Conservation (phyloP, 2,888 invertebrate species). For the Temnothorax ravouxi region DNA sequence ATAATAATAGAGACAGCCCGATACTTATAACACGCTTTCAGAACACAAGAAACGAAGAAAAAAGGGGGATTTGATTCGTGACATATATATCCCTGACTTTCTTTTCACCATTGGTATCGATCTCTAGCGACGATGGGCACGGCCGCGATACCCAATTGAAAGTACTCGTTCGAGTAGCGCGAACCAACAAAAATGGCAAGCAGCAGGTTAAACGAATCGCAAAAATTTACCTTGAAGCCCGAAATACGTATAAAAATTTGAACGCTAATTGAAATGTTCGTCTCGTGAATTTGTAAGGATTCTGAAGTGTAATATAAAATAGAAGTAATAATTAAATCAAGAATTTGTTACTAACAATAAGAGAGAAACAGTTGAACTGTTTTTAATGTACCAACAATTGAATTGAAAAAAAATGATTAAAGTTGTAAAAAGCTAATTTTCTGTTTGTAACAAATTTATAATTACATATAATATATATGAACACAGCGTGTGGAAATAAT, state of each 20-base stretch:
- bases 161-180: slow-evolving; percentile 12
- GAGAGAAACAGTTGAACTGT: background rate
- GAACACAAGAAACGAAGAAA: slow-evolving; percentile 37
- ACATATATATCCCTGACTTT: slow-evolving; percentile 52
- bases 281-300: background rate
- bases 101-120: slow-evolving; percentile 46
- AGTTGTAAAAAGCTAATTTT: background rate
- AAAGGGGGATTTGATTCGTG: slow-evolving; percentile 62
- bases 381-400: background rate
- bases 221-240: slow-evolving; percentile 30
- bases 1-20: slow-evolving; percentile 47
- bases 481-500: background rate
- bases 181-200: slow-evolving; percentile 20
- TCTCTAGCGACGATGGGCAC: slow-evolving; percentile 27
- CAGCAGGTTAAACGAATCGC: slow-evolving; percentile 28
- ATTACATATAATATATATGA: background rate
- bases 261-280: slow-evolving; percentile 25
- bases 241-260: slow-evolving; percentile 25
- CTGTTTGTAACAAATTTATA: background rate
- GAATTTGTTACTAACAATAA: background rate
- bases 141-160: slow-evolving; percentile 41
- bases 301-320: background rate
- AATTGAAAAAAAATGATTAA: background rate
- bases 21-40: slow-evolving; percentile 57
- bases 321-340: slow-evolving; percentile 23